Percentiles rank a stretch among this genome's conserved stretches.
phyloP scores from a whole-genome alignment of 2,113 vertebrate species.

The Ovibos moschatus region DNA sequence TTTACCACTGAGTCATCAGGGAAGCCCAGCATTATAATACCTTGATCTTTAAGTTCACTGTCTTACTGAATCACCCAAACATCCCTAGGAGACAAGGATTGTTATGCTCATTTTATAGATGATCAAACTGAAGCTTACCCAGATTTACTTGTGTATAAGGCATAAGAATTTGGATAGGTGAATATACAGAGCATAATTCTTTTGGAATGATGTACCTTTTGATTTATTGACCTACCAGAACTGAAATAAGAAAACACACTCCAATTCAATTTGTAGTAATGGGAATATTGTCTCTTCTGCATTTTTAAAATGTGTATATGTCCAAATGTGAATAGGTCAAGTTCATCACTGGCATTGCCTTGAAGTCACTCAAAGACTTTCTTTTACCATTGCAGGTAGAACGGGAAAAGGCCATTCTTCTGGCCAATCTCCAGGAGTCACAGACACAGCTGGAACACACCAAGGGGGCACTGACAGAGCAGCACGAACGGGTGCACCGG shows the following conservation, averaged over 20 bases:
- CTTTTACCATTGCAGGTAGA: conserved; percentile 87
- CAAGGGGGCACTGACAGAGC: conserved; percentile 94
- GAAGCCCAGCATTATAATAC: neutral
- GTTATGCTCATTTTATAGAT: neutral
- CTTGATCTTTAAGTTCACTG: neutral
- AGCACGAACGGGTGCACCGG: conserved; percentile 90
- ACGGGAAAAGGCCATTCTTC: conserved; percentile 91
- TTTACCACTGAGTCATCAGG: neutral
- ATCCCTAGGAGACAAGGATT: neutral
- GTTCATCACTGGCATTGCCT: neutral
- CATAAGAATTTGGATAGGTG: neutral
- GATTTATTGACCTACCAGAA: neutral
- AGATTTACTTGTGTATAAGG: neutral
- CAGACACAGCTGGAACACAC: conserved; percentile 97
- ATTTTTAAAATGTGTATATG: neutral
- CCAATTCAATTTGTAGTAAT: neutral
- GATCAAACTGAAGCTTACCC: neutral
- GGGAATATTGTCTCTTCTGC: neutral
- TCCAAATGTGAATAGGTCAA: neutral
- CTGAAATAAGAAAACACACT: neutral
- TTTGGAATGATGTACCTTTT: neutral
- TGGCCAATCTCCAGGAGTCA: conserved; percentile 94
- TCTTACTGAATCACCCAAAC: neutral
- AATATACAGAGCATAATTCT: neutral
- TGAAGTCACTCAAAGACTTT: conserved; percentile 24